Conservation (phyloP, 2,797 vertebrate species). For the Heterohyrax brucei region DNA sequence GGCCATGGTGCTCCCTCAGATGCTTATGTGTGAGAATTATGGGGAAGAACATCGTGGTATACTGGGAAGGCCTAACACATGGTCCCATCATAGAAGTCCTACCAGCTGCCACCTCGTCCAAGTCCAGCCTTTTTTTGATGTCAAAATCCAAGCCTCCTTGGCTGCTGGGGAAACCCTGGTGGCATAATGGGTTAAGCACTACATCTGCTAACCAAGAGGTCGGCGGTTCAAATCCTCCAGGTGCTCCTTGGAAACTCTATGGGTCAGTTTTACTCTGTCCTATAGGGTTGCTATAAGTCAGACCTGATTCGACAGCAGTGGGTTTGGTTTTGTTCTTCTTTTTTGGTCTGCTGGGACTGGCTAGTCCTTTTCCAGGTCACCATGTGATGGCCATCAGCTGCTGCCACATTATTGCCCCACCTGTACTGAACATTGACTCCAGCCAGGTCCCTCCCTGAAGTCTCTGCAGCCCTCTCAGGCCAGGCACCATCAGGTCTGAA, state of each 20-base stretch:
- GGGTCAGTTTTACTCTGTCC: too few species aligned
- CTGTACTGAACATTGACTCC: not conserved
- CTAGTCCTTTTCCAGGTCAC: not conserved
- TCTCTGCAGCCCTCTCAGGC: not conserved
- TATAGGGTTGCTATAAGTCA: too few species aligned
- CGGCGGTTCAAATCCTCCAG: too few species aligned
- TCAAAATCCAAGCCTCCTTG: not conserved
- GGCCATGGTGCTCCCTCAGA: accelerated
- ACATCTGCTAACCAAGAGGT: too few species aligned
- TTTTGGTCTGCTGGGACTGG: too few species aligned
- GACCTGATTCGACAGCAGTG: too few species aligned
- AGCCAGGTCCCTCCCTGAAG: not conserved
- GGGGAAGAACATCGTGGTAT: accelerated
- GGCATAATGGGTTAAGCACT: too few species aligned
- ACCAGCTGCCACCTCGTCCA: not conserved
- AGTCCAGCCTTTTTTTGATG: not conserved
- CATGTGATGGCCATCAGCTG: accelerated
- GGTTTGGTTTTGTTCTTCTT: too few species aligned
- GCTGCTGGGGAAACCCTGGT: too few species aligned
- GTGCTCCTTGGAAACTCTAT: too few species aligned
- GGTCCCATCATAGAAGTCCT: not conserved
- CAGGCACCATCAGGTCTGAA: not conserved
- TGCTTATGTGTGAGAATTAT: too few species aligned
- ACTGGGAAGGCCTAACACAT: not conserved
- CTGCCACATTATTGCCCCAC: accelerated